Evolutionary conservation across 2,113 vertebrate genomes (phyloP), one percentile per base, ranked within the genome.

Genomic region (Gobio gobio): DNA sequence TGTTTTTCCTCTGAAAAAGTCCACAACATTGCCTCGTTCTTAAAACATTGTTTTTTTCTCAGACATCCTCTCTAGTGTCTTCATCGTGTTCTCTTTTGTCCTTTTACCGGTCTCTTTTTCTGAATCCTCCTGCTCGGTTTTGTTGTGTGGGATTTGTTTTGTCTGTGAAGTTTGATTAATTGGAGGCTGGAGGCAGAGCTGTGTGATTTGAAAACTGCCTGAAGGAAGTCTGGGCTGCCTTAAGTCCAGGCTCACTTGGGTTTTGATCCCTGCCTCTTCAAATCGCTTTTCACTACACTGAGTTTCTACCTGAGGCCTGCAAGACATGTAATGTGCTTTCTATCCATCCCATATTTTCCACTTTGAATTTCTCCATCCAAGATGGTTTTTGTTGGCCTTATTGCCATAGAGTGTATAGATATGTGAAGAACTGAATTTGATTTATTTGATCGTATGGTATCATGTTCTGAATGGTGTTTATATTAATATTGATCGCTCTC

Each of bases 181-280:
- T 24, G 24, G 29, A 78, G 76, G 22, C 76, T 78, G 10, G 54
- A 56, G 33, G 54, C 9, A 78, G 77, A 59, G 13, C 45, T 10
- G 26, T 36, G 26, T 29, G 18, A 63, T 81, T 26, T n/a, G 78
- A 81, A 68, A 49, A 22, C 26, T 33, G n/a, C 61, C 61, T 81
- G 24, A 66, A 66, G 78, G 59, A 80, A 16, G 13, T 82, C 64
- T 82, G 29, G 24, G 20, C 63, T 16, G 61, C 61, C 5, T 3
- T 63, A 79, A 54, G 33, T 78, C 51, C 33, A 78, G 51, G 10
- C 56, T 78, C 74, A 77, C 22, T n/a, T 59, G 76, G n/a, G 59
- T 26, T 51, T 56, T n/a, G 63, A 9, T 72, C 64, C 26, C 1
- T 80, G 40, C 22, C 40, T 47, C 59, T 80, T 80, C 49, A 33